These are phyloP conservation scores for Carapus acus DNA, from an alignment of 2,797 vertebrate species.

Conservation along the genomic window DNA sequence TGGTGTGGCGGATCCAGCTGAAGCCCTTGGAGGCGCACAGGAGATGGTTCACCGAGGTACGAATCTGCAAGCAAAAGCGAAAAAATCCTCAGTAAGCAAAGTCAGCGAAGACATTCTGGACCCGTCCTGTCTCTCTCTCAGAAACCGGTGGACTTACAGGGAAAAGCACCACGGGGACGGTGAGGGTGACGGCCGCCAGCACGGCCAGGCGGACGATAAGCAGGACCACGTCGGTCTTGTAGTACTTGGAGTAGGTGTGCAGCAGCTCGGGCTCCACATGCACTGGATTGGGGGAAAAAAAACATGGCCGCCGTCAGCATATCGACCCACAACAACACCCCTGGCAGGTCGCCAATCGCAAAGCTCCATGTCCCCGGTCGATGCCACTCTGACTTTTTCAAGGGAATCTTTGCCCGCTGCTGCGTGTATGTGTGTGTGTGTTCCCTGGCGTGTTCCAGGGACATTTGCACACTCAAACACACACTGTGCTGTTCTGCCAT, in stretches of 20 bases:
- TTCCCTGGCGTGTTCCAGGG: conserved; percentile 26
- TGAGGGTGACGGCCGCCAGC: conserved; percentile 89
- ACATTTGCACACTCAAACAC: background rate
- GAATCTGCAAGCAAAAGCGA: conserved; percentile 73
- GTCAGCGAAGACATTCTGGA: no score
- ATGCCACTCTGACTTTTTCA: no score
- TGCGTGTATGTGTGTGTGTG: conserved; percentile 33
- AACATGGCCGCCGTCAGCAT: no score
- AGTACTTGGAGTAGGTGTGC: conserved; percentile 85
- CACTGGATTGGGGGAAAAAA: conserved; percentile 39
- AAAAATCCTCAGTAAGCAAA: background rate
- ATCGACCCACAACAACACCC: no score
- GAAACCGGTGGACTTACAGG: conserved; percentile 77
- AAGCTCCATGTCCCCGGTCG: no score
- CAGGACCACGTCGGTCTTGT: conserved; percentile 78
- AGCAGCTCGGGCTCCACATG: conserved; percentile 86
- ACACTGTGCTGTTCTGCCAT: conserved; percentile 24
- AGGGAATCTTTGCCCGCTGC: conserved; percentile 6
- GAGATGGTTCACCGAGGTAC: conserved; percentile 88
- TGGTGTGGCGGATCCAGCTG: conserved; percentile 84
- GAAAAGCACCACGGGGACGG: conserved; percentile 94
- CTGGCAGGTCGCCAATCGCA: no score
- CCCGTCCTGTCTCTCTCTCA: no score
- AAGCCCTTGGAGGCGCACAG: conserved; percentile 82
- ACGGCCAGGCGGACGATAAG: conserved; percentile 93